Evolutionary conservation across 2,113 vertebrate genomes (phyloP).

Genomic region (Ahaetulla prasina): DNA sequence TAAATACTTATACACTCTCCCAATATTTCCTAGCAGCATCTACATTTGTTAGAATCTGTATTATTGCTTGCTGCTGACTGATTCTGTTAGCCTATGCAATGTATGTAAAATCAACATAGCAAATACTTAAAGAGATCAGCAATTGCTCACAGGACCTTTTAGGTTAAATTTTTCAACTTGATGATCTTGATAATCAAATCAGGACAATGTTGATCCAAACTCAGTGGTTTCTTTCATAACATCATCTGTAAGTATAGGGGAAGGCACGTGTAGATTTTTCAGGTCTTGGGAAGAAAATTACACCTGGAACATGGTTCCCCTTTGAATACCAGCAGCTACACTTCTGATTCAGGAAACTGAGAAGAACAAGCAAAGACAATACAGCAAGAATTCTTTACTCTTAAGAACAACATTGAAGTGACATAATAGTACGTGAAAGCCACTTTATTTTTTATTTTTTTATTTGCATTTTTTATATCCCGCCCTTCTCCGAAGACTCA

Average conservation of each 20-base stretch:
- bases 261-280: background rate
- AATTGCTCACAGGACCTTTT: background rate
- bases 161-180: background rate
- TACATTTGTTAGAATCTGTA: background rate
- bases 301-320: background rate
- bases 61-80: background rate
- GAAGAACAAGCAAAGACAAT: background rate
- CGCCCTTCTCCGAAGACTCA: too few species aligned
- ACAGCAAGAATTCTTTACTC: background rate
- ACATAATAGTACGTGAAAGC: background rate
- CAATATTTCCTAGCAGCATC: background rate
- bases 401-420: background rate
- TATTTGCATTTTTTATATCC: too few species aligned
- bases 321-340: background rate
- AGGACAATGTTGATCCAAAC: background rate
- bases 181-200: background rate
- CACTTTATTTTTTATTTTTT: background rate
- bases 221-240: background rate
- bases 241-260: background rate
- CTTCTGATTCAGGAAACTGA: background rate
- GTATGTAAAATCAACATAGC: background rate
- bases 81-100: background rate
- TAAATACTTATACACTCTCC: too few species aligned
- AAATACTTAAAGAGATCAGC: background rate
- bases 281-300: background rate